Evolutionary conservation across 2,888 invertebrate species (phyloP).

Genomic region (Sarcophaga caerulescens): DNA sequence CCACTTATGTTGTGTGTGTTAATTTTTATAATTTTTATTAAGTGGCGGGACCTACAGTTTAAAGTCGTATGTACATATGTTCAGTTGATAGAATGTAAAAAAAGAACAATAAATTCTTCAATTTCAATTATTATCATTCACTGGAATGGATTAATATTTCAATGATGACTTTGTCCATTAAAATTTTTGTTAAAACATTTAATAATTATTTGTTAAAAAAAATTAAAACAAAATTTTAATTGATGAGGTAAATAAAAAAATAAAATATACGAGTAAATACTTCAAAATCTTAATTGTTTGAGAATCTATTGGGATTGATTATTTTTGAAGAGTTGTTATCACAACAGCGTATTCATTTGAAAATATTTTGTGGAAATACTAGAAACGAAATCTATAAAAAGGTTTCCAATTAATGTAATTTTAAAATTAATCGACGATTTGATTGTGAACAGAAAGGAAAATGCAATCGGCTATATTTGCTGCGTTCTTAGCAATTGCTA

Average conservation of each 20-base stretch:
- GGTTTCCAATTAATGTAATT: background rate
- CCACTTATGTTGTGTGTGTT: too few relatives aligned
- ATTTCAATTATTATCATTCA: too few relatives aligned
- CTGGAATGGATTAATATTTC: too few relatives aligned
- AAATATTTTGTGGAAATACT: background rate
- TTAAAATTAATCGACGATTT: background rate
- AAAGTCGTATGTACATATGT: too few relatives aligned
- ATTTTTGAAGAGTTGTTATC: constrained; percentile 42
- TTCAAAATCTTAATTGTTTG: constrained; percentile 20
- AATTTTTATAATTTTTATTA: too few relatives aligned
- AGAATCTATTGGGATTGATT: constrained; percentile 53
- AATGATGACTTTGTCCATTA: background rate
- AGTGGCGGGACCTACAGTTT: too few relatives aligned
- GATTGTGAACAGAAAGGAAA: background rate
- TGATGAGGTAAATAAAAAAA: background rate
- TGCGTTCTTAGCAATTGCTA: background rate
- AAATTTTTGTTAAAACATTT: constrained; percentile 7
- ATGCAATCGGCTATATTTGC: constrained; percentile 31
- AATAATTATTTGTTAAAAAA: background rate
- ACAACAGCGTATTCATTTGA: constrained; percentile 17
- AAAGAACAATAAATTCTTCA: too few relatives aligned
- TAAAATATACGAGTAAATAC: constrained; percentile 4
- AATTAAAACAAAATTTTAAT: background rate
- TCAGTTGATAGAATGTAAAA: too few relatives aligned
- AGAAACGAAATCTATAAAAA: constrained; percentile 58